A percentile compares a stretch with the other conserved stretches of the same genome.
phyloP scores from a whole-genome alignment of 2,797 vertebrate genomes.

The Lates japonicus region DNA sequence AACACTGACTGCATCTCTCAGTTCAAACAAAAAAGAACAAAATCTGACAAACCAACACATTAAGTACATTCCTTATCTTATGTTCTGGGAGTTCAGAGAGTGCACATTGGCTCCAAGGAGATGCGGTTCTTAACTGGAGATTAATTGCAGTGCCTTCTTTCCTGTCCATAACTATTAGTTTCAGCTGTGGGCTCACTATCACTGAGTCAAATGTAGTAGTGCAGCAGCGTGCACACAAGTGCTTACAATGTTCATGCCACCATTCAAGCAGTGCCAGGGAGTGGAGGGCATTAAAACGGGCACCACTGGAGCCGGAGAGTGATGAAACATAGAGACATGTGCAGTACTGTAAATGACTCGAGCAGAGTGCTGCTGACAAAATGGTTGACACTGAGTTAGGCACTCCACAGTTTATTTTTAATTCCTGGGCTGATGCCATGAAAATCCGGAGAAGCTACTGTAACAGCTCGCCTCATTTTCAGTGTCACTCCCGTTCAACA shows the following conservation, averaged over 20 bases:
- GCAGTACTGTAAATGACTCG: constrained; percentile 59
- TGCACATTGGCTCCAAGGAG: constrained; percentile 59
- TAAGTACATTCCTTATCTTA: constrained; percentile 57
- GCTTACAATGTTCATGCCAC: constrained; percentile 35
- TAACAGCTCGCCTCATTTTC: constrained; percentile 58
- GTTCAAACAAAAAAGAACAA: constrained; percentile 44
- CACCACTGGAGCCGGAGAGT: constrained; percentile 25
- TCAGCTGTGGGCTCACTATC: constrained; percentile 57
- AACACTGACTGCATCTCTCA: constrained; percentile 44
- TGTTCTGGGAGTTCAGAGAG: constrained; percentile 66
- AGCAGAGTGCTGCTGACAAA: constrained; percentile 49
- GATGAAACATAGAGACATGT: constrained; percentile 65
- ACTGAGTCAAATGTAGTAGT: constrained; percentile 34
- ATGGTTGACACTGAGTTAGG: constrained; percentile 45
- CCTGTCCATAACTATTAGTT: constrained; percentile 67
- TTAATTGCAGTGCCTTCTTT: constrained; percentile 63
- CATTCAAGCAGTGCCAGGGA: constrained; percentile 46
- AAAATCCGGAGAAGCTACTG: constrained; percentile 58
- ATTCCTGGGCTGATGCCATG: constrained; percentile 67
- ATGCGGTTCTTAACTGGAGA: constrained; percentile 56
- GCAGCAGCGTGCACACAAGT: constrained; percentile 14
- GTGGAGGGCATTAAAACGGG: constrained; percentile 45
- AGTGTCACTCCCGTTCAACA: constrained; percentile 49
- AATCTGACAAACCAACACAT: constrained; percentile 37
- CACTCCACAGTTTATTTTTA: constrained; percentile 74